Evolutionary conservation across 2,113 vertebrate species (phyloP).

Genomic region (Pangasianodon hypophthalmus): DNA sequence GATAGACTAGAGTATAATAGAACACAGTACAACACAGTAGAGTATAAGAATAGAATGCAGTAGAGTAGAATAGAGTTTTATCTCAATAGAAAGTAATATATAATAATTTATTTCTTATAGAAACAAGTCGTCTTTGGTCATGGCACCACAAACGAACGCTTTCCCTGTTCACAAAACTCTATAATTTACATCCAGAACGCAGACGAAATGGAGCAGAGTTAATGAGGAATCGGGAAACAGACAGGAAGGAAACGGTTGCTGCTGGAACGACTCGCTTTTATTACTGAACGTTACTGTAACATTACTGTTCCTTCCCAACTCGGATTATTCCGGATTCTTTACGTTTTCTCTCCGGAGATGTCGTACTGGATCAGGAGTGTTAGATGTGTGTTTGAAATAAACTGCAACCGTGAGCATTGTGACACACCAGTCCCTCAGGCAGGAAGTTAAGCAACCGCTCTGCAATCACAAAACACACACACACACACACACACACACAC

Average conservation of each 20-base stretch:
- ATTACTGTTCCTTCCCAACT: too few species aligned
- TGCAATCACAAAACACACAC: background rate
- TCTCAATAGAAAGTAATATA: background rate
- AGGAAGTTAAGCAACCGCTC: conserved; percentile 14
- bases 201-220: background rate
- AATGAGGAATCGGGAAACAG: background rate
- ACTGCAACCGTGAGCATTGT: background rate
- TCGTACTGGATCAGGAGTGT: background rate
- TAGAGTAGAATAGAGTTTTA: background rate
- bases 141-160: background rate
- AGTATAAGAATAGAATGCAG: too few species aligned
- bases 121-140: background rate
- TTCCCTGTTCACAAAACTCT: background rate
- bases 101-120: background rate
- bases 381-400: background rate
- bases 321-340: too few species aligned
- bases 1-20: too few species aligned
- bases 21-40: too few species aligned
- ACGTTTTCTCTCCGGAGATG: background rate
- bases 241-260: background rate
- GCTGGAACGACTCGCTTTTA: background rate
- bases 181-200: background rate
- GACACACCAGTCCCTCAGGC: background rate
- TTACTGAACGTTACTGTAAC: background rate
- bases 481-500: background rate